These are phyloP conservation scores for Protodeltote pygarga DNA, from an alignment of 2,888 invertebrate genomes.

Conservation along the genomic window DNA sequence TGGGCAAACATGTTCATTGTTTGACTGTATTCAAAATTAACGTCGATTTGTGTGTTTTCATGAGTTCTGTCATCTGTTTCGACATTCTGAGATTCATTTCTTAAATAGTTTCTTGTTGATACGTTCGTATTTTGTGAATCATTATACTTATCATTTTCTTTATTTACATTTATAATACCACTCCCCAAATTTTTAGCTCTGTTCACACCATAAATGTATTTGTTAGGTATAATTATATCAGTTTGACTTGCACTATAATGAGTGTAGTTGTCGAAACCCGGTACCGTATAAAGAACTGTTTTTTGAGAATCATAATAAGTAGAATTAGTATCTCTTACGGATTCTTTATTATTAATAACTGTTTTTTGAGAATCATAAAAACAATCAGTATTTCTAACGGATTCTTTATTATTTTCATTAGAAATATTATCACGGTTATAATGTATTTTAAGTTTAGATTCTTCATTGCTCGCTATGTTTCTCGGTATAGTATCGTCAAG, in stretches of 20 bases:
- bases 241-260: slow-evolving; percentile 65
- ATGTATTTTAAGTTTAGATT: neutral
- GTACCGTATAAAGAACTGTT: slow-evolving; percentile 47
- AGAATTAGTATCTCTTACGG: neutral
- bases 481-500: neutral
- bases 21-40: slow-evolving; percentile 4
- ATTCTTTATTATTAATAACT: neutral
- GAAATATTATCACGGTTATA: neutral
- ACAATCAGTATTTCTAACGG: neutral
- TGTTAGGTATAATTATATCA: slow-evolving; percentile 48
- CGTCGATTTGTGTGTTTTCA: neutral
- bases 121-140: neutral
- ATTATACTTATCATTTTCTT: neutral
- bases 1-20: slow-evolving; percentile 8
- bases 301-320: slow-evolving; percentile 50
- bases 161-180: neutral
- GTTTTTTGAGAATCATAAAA: neutral
- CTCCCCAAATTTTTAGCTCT: neutral
- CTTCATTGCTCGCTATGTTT: neutral
- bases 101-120: too few relatives aligned
- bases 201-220: slow-evolving; percentile 43
- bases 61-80: neutral
- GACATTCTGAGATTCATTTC: neutral
- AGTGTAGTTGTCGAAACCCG: slow-evolving; percentile 49
- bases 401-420: neutral